A percentile compares a stretch with the other conserved stretches of the same genome.
Evolutionary conservation across 1,140 invertebrate genomes (phyloP).

Genomic region (Mactra quadrangularis): DNA sequence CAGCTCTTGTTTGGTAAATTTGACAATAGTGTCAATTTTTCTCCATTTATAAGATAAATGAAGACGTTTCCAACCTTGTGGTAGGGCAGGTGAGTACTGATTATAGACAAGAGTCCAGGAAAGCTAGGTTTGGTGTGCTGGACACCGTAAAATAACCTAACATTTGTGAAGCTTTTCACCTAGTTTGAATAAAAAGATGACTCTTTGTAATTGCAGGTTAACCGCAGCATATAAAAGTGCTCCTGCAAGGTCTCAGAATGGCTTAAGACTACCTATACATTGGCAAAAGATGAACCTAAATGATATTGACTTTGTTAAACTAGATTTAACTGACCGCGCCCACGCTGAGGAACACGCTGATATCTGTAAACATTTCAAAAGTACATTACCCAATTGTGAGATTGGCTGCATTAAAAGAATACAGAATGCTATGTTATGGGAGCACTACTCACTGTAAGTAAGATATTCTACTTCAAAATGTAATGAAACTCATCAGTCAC

Average conservation of each 20-base stretch:
- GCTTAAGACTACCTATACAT: constrained; percentile 58
- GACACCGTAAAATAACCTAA: too few relatives aligned
- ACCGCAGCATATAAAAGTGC: constrained; percentile 23
- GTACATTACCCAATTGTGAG: constrained; percentile 36
- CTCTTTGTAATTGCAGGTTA: neutral
- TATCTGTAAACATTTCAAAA: constrained; percentile 57
- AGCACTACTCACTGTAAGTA: constrained; percentile 63
- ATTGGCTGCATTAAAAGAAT: constrained; percentile 63
- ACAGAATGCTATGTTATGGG: constrained; percentile 65
- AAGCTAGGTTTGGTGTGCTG: too few relatives aligned
- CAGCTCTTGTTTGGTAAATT: too few relatives aligned
- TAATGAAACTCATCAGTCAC: too few relatives aligned
- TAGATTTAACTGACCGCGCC: constrained; percentile 2
- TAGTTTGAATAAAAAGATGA: too few relatives aligned
- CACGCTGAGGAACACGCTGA: constrained; percentile 56
- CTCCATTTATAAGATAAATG: too few relatives aligned
- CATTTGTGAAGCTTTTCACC: too few relatives aligned
- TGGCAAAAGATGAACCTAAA: constrained; percentile 58
- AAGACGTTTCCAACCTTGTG: too few relatives aligned
- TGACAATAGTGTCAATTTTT: too few relatives aligned
- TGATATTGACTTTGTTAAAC: constrained; percentile 14
- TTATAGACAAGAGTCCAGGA: too few relatives aligned
- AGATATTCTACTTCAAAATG: too few relatives aligned
- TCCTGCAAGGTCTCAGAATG: constrained; percentile 33
- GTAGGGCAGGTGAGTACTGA: too few relatives aligned